Evolutionary conservation across 92 coral and sea anemone species (phyloP).

Genomic region (Zoanthus sociatus): DNA sequence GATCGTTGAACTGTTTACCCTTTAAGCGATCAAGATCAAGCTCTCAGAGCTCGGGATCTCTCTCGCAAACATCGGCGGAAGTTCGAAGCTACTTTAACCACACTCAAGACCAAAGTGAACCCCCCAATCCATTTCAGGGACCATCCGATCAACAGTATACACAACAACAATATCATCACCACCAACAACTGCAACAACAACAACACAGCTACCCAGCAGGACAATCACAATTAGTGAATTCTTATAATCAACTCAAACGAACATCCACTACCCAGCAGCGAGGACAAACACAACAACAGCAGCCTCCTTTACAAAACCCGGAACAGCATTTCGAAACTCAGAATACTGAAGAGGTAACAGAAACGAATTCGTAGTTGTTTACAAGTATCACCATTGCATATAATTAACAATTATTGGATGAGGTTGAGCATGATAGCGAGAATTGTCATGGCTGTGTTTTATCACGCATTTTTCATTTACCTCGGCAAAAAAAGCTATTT

Average conservation of each 20-base stretch:
- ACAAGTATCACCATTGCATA: not conserved
- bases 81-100: constrained; percentile 84
- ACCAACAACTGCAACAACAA: constrained; percentile 12
- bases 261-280: constrained; percentile 23
- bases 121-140: not conserved
- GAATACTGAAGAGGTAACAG: constrained; percentile 17
- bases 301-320: constrained; percentile 7
- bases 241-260: constrained; percentile 17
- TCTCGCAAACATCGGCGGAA: constrained; percentile 84
- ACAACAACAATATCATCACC: not conserved
- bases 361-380: not conserved
- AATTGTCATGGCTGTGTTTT: no score
- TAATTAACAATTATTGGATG: no score
- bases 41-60: constrained; percentile 82
- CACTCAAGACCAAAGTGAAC: not conserved
- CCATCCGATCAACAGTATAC: constrained; percentile 23
- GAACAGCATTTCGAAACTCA: constrained; percentile 18
- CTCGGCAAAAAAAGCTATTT: no score
- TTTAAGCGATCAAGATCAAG: constrained; percentile 93
- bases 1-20: constrained; percentile 38
- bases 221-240: not conserved
- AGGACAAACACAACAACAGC: constrained; percentile 3
- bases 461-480: no score
- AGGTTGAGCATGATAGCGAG: no score
- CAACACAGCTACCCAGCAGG: constrained; percentile 15